Conservation (phyloP, 2,888 invertebrate genomes). For the Pyralis farinalis region DNA sequence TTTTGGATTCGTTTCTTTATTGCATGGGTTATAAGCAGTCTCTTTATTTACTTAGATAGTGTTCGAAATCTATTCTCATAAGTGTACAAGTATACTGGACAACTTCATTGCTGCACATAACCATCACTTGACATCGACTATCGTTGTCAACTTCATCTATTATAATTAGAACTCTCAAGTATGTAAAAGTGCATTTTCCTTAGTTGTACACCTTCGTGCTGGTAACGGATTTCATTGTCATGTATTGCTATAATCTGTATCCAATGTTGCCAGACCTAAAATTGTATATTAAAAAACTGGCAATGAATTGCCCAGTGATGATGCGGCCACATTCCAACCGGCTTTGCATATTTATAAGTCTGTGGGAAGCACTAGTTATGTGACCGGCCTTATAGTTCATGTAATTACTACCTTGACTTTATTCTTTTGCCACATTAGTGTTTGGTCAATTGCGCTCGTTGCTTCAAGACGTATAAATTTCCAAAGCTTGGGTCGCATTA, state of each 20-base stretch:
- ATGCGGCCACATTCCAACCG: background rate
- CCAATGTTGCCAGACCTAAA: slow-evolving; percentile 27
- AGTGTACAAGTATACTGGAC: slow-evolving; percentile 39
- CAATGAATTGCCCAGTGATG: slow-evolving; percentile 32
- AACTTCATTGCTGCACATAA: slow-evolving; percentile 31
- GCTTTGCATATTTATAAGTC: background rate
- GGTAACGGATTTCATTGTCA: background rate
- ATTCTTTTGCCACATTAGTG: too few species aligned
- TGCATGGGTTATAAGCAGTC: slow-evolving; percentile 21
- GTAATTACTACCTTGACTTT: too few species aligned
- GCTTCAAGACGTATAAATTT: background rate
- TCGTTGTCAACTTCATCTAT: background rate
- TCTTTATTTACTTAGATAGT: slow-evolving; percentile 35
- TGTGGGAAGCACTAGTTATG: too few species aligned
- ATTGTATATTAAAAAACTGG: slow-evolving; percentile 24
- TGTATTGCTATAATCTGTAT: background rate
- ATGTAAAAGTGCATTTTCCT: background rate
- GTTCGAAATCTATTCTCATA: slow-evolving; percentile 36
- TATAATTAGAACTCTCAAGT: background rate
- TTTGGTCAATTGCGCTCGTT: too few species aligned
- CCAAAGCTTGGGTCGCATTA: too few species aligned
- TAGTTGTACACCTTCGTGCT: background rate
- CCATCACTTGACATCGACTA: background rate
- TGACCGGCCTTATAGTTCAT: too few species aligned
- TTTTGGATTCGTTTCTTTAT: background rate